These are phyloP conservation scores for Falco naumanni DNA, from an alignment of 2,797 vertebrate genomes.

Conservation along the genomic window DNA sequence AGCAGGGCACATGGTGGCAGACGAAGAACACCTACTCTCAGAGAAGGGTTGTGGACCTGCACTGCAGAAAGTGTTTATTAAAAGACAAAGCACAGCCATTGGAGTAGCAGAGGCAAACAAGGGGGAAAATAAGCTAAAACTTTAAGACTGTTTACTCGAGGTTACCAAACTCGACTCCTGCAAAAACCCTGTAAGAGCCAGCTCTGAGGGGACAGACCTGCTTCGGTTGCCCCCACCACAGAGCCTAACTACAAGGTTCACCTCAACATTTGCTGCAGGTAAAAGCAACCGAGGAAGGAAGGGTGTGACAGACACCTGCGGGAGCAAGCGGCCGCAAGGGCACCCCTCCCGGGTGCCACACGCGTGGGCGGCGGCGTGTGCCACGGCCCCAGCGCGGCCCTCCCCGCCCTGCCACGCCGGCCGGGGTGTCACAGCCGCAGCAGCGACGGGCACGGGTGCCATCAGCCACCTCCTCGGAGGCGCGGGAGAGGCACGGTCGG, in stretches of 20 bases:
- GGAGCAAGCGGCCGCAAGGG: fast-evolving
- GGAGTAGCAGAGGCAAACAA: background rate
- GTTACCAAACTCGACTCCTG: background rate
- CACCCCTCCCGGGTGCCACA: background rate
- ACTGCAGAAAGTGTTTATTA: background rate
- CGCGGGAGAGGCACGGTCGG: background rate
- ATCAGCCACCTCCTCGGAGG: fast-evolving
- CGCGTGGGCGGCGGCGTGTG: fast-evolving
- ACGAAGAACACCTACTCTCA: background rate
- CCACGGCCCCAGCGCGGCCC: fast-evolving
- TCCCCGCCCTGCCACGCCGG: background rate
- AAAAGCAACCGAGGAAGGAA: background rate
- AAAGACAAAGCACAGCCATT: background rate
- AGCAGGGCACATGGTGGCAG: fast-evolving
- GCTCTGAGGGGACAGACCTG: background rate
- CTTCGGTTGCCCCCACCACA: background rate
- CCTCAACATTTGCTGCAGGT: background rate
- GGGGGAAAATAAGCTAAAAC: background rate
- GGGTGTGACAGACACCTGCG: background rate
- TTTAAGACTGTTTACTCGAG: background rate
- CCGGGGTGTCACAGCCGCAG: background rate
- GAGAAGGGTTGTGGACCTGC: background rate
- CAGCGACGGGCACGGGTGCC: background rate
- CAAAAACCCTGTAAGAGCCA: background rate
- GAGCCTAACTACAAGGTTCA: background rate